Evolutionary conservation across 2,113 vertebrate species (phyloP).

Genomic region (Zosterops hypoxanthus): DNA sequence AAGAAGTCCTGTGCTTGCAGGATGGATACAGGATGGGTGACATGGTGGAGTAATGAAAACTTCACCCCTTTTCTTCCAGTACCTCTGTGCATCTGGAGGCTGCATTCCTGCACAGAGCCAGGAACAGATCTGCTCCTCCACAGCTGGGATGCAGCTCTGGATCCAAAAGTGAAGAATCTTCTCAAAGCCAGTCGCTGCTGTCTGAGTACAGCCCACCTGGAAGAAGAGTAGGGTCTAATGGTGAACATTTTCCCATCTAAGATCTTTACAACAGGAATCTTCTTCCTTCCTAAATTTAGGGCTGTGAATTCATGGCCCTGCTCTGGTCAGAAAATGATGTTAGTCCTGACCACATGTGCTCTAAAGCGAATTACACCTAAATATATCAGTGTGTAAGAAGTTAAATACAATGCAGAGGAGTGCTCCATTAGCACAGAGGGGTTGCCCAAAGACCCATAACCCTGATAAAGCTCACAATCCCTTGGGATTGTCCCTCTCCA

Average conservation of each 20-base stretch:
- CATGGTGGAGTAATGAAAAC: neutral
- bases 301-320: neutral
- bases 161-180: neutral
- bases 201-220: neutral
- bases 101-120: neutral
- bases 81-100: neutral
- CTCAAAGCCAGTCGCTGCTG: neutral
- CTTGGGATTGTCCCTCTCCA: neutral
- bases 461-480: neutral
- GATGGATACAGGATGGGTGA: neutral
- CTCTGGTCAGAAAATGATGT: neutral
- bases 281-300: neutral
- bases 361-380: neutral
- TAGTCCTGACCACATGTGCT: rapidly evolving
- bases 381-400: rapidly evolving
- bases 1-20: neutral
- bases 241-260: neutral
- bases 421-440: neutral
- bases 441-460: neutral
- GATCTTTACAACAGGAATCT: neutral
- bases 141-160: neutral
- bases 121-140: neutral
- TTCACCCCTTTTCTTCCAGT: neutral
- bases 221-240: neutral
- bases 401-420: neutral